Conservation (phyloP, 2,888 invertebrate genomes). For the Euphydryas editha region DNA sequence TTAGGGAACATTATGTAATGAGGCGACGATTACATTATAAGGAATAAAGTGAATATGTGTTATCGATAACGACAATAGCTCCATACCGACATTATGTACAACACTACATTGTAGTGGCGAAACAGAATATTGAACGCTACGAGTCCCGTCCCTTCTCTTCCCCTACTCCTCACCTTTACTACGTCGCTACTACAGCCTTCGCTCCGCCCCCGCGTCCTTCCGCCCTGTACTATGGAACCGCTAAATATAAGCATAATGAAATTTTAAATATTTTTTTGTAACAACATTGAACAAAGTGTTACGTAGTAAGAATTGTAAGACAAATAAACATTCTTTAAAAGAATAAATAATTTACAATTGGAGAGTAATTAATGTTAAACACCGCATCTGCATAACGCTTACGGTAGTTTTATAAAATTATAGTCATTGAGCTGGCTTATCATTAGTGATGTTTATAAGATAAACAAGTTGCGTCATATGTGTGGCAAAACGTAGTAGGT, state of each 20-base stretch:
- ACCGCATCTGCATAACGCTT: slow-evolving; percentile 57
- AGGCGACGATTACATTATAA: neutral
- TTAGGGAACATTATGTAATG: neutral
- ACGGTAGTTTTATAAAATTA: slow-evolving; percentile 68
- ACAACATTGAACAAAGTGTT: neutral
- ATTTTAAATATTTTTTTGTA: neutral
- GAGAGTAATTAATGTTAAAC: slow-evolving; percentile 51
- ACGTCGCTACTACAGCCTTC: slow-evolving; percentile 72
- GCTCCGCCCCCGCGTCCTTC: slow-evolving; percentile 53
- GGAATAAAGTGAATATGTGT: neutral
- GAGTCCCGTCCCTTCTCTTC: slow-evolving; percentile 45
- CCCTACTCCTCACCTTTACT: slow-evolving; percentile 60
- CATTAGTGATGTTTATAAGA: slow-evolving; percentile 51
- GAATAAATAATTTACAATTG: neutral
- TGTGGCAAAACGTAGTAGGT: slow-evolving; percentile 41
- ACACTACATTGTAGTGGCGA: slow-evolving; percentile 48
- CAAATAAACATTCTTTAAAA: neutral
- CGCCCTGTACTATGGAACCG: slow-evolving; percentile 54
- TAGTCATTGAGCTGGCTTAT: slow-evolving; percentile 58
- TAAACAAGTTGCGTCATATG: slow-evolving; percentile 62
- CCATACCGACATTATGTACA: slow-evolving; percentile 9
- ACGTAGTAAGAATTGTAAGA: neutral
- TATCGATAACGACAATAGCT: slow-evolving; percentile 24
- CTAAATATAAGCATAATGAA: slow-evolving; percentile 25
- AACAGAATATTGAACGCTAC: slow-evolving; percentile 63